Base-by-base conservation (phyloP, 2,113 vertebrate genomes). In the Burhinus bistriatus region DNA sequence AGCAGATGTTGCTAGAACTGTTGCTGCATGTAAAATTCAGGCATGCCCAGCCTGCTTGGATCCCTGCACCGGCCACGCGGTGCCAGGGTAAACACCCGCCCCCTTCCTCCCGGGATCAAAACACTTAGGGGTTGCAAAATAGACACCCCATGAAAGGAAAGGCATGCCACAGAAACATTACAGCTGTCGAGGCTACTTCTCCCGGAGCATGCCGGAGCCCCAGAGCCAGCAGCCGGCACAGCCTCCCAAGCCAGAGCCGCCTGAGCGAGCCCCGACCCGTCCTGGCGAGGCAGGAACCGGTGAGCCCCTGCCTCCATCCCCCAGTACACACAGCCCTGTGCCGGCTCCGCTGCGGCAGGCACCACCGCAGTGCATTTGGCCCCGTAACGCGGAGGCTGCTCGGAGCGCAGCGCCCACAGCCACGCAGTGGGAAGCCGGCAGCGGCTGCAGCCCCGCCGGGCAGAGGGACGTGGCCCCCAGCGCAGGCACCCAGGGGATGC, bases 1-100 rank as follows among this genome's bases (percentile, higher is more conserved):
- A 94, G 95, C 95, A 97, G 95, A 97, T 96, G 95, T 97, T 98
- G 90, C 90, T 97, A 95, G 87, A 97, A 95, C 88, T 81, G 90
- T 52, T 92, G 94, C 92, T 87, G 92, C 89, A 23, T 22, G 90
- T 58, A 51, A 49, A 65, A 92, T 70, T 34, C 94, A 49, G 95
- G 92, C 96, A 92, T 95, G 94, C 86, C 90, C 90, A 88, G 92
- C 87, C 87, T 15, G 51, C 85, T 77, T 54, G 92, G 92, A 95
- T 90, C 90, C 73, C 88, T 81, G 88, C 76, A 34, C 86, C 23
- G 12, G 86, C 93, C 92, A 96, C 17, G 52, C 44, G 23, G 88
- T 92, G 95, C 96, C 94, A 93, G 96, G 94, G 95, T 93, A 93
- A 97, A 95, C 96, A 94, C 96, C 87, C 95, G 20, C 96, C 93